phyloP scores from a whole-genome alignment of 2,113 vertebrate species.

The Cygnus atratus region DNA sequence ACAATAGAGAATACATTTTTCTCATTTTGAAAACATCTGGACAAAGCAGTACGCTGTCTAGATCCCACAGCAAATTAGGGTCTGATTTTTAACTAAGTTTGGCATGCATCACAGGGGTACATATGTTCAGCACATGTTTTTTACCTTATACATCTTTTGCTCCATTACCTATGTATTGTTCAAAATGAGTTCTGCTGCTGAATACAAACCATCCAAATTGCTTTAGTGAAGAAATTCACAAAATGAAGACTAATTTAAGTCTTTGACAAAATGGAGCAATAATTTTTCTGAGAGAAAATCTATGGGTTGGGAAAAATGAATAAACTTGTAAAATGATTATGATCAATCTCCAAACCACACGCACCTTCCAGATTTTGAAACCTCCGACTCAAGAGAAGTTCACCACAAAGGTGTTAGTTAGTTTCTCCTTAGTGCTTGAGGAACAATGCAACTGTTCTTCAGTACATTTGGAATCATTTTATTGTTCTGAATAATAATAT shows the following conservation, averaged over 20 bases:
- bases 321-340: neutral
- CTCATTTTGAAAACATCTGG: slow-evolving; percentile 48
- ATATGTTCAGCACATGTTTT: slow-evolving; percentile 72
- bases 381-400: neutral
- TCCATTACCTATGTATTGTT: slow-evolving; percentile 43
- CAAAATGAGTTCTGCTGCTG: slow-evolving; percentile 27
- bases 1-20: slow-evolving; percentile 21
- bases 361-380: neutral
- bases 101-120: slow-evolving; percentile 44
- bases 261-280: neutral
- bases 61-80: slow-evolving; percentile 45
- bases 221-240: neutral
- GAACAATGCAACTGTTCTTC: neutral
- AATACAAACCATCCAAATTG: neutral
- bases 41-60: slow-evolving; percentile 2
- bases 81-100: slow-evolving; percentile 68
- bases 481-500: neutral
- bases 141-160: slow-evolving; percentile 51
- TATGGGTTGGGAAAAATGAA: neutral
- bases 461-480: neutral
- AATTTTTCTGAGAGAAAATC: neutral
- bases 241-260: neutral
- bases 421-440: neutral
- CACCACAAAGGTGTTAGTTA: neutral
- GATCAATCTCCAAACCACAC: neutral